Percentiles rank a stretch among this genome's conserved stretches.
Conservation (phyloP, 2,888 invertebrate species). For the Entomobrya multifasciata region DNA sequence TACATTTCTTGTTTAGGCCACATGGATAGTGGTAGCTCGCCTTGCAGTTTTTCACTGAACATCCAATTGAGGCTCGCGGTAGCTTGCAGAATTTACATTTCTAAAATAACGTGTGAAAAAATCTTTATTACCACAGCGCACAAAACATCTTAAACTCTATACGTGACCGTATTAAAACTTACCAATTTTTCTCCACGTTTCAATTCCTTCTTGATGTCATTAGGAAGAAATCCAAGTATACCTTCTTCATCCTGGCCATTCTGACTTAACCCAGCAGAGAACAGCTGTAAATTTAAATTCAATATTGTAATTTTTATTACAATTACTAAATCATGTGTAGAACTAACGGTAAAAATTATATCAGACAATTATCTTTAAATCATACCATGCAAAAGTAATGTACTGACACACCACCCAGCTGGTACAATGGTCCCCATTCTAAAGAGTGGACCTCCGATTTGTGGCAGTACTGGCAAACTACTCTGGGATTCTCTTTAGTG, state of each 20-base stretch:
- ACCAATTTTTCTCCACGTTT: constrained; percentile 86
- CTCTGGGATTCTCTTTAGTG: constrained; percentile 1
- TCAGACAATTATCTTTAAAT: background rate
- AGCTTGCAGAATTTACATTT: constrained; percentile 86
- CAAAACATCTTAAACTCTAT: too few species aligned
- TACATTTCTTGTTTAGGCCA: constrained; percentile 85
- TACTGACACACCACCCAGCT: constrained; percentile 83
- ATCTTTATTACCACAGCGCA: background rate
- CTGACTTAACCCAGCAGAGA: constrained; percentile 87
- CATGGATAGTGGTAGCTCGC: constrained; percentile 89
- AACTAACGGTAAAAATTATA: background rate
- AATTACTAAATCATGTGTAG: too few species aligned
- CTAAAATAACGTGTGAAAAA: constrained; percentile 81
- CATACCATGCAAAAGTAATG: constrained; percentile 90
- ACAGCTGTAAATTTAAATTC: constrained; percentile 83
- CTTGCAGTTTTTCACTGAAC: constrained; percentile 85
- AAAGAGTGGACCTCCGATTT: constrained; percentile 66
- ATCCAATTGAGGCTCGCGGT: constrained; percentile 88
- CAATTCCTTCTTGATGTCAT: constrained; percentile 87
- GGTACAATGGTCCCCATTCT: constrained; percentile 77
- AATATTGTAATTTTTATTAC: too few species aligned
- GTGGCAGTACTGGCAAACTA: constrained; percentile 70
- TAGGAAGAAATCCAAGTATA: constrained; percentile 87
- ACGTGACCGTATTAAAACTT: too few species aligned
- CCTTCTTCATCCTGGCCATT: constrained; percentile 87